Conservation (phyloP, 2,888 invertebrate species). For the Smittia aterrima region DNA sequence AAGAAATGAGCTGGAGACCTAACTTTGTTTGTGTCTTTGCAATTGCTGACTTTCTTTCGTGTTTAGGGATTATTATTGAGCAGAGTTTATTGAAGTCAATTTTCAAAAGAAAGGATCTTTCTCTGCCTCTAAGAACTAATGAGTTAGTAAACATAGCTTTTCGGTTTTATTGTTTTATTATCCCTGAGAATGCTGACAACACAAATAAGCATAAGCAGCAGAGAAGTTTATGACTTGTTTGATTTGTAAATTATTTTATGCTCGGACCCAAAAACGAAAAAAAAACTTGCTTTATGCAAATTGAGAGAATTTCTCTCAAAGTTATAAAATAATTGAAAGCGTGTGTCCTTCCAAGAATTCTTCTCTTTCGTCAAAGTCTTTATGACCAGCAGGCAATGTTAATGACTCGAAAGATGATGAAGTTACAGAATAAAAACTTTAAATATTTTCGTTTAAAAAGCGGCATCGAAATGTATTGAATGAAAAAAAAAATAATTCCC, state of each 20-base stretch:
- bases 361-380: neutral
- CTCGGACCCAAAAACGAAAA: neutral
- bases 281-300: neutral
- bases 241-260: slow-evolving; percentile 23
- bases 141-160: slow-evolving; percentile 8
- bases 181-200: neutral
- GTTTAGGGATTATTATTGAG: neutral
- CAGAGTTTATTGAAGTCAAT: neutral
- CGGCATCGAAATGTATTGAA: slow-evolving; percentile 11
- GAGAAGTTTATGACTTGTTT: slow-evolving; percentile 31
- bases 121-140: slow-evolving; percentile 1
- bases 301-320: neutral
- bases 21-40: too few relatives aligned
- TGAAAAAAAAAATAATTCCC: slow-evolving; percentile 2
- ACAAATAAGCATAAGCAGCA: neutral
- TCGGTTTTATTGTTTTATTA: neutral
- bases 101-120: neutral
- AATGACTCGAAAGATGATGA: neutral
- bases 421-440: neutral
- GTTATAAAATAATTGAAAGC: neutral
- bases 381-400: neutral
- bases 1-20: too few relatives aligned
- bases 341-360: slow-evolving; percentile 13
- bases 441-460: slow-evolving; percentile 18
- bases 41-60: too few relatives aligned